phyloP scores from a whole-genome alignment of 2,888 invertebrate genomes.

The Stramonita haemastoma region DNA sequence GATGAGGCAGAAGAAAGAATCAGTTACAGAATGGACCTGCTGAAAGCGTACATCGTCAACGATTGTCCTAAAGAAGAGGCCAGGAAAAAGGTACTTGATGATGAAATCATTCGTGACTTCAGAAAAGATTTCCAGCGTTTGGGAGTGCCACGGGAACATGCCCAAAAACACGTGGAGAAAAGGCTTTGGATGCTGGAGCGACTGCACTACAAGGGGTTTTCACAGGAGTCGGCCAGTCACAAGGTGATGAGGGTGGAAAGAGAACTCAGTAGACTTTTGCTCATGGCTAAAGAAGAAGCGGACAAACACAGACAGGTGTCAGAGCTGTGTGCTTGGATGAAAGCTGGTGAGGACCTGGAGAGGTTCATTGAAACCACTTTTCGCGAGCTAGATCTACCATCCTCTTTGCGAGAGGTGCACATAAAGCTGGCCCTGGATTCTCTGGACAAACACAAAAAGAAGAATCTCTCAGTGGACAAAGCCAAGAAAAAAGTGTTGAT shows the following conservation, averaged over 20 bases:
- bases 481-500: background rate
- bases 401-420: background rate
- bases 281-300: background rate
- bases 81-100: constrained; percentile 22
- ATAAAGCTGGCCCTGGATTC: background rate
- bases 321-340: background rate
- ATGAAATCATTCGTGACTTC: constrained; percentile 36
- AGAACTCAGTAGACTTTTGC: background rate
- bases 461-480: background rate
- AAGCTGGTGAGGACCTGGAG: constrained; percentile 17
- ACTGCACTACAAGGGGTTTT: constrained; percentile 7
- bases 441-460: background rate
- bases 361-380: background rate
- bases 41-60: constrained; percentile 18
- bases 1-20: constrained; percentile 40
- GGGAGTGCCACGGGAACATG: constrained; percentile 2
- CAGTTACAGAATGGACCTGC: constrained; percentile 27
- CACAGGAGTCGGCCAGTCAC: constrained; percentile 30
- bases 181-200: constrained; percentile 31
- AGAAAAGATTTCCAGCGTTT: constrained; percentile 19
- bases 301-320: background rate
- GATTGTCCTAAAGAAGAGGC: constrained; percentile 20
- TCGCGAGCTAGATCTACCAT: background rate
- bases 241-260: constrained; percentile 21
- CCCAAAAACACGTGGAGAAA: constrained; percentile 25